Conservation (phyloP, 2,888 invertebrate species). For the Sympetrum striolatum region DNA sequence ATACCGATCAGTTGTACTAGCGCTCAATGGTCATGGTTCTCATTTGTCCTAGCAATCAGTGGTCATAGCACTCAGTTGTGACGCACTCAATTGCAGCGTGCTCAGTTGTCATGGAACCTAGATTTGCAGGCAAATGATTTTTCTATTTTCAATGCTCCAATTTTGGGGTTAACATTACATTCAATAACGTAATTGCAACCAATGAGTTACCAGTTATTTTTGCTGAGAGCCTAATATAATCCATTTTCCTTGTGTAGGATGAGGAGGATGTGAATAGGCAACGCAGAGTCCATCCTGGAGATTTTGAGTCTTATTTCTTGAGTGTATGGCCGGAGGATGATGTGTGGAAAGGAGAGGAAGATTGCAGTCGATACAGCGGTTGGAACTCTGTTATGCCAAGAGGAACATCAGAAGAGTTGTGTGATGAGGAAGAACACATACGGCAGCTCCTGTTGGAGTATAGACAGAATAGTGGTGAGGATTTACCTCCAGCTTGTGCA, state of each 20-base stretch:
- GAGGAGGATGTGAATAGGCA: constrained; percentile 13
- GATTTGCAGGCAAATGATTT: no score
- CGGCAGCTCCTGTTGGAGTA: constrained; percentile 70
- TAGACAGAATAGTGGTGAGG: constrained; percentile 61
- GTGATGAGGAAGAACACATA: constrained; percentile 62
- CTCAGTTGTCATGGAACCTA: no score
- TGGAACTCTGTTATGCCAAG: neutral
- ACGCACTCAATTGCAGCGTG: no score
- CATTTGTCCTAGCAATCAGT: no score
- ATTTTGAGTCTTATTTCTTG: constrained; percentile 65
- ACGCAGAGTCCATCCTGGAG: constrained; percentile 48
- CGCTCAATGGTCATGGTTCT: no score
- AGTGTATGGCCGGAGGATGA: constrained; percentile 68
- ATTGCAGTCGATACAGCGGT: neutral
- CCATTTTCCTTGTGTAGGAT: neutral
- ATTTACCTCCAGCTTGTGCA: constrained; percentile 49
- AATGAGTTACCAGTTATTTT: no score
- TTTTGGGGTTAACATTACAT: no score
- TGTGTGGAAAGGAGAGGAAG: constrained; percentile 42
- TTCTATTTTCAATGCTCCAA: no score
- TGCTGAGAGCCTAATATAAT: neutral
- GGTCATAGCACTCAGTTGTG: no score
- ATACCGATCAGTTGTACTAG: no score
- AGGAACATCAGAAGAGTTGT: neutral
- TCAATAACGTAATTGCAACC: no score